Evolutionary conservation across 2,888 invertebrate genomes (phyloP), one percentile per base, ranked within the genome.

Genomic region (Poecilobothrus nobilitatus): DNA sequence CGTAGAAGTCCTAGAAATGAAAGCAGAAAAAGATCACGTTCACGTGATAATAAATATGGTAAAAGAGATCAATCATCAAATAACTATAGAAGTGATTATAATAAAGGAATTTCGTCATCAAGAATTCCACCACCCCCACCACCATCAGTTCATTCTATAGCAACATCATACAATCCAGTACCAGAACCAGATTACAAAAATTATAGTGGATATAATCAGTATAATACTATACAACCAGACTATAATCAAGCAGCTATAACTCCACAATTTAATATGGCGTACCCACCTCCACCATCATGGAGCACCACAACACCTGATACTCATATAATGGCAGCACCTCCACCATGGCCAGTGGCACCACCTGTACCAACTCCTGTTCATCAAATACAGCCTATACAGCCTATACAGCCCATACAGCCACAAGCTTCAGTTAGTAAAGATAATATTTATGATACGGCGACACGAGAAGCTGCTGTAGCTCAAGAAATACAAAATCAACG

Each of bases 401-500:
- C 66, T 34, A 37, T 65, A 4, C 33, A 33, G 9, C 37, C 34
- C 20, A 63, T 53, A 3, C 73, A 70, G 66, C 70, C 66, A 67
- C 64, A 69, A 34, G 6, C 41, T 5, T 15, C 67, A 22, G 22
- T 37, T 2, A 34, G 65, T n/a, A 63, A 63, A 1, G 70, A 71
- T 9, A 73, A 71, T 15, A 69, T 71, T 6, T 68, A 74, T 21
- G 63, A 63, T 8, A 15, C 5, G 1, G 63, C 21, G 22, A 7
- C 22, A 22, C 20, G 22, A 22, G 22, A 22, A 20, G 76, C 83
- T 86, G 92, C 91, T 68, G 89, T 92, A 76, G 91, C 91, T 74
- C 88, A 91, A 73, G 92, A 92, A 83, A 87, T 90, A 79, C 89
- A 91, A 75, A 91, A 91, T 75, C 92, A 93, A 80, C 90, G 90